Percentiles rank a stretch among this genome's conserved stretches.
These are phyloP conservation scores for Oreotragus oreotragus DNA, from an alignment of 2,113 vertebrate genomes.

Conservation along the genomic window DNA sequence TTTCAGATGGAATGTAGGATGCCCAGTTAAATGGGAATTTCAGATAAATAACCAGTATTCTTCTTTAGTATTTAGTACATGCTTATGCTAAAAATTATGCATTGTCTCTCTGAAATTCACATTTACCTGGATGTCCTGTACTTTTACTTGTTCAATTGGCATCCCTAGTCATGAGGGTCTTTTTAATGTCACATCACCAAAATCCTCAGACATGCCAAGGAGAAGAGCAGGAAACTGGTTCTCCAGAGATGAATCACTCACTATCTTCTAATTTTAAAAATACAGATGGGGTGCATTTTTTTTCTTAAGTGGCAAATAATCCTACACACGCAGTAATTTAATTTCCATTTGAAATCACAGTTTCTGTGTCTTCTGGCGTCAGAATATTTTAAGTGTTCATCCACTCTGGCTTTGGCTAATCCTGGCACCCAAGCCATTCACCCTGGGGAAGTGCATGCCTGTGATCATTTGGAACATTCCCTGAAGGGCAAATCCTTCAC, in stretches of 20 bases:
- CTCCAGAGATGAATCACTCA: neutral
- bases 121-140: neutral
- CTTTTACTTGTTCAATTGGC: neutral
- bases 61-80: neutral
- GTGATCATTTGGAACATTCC: neutral
- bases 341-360: neutral
- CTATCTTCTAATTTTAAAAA: slow-evolving; percentile 37
- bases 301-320: neutral
- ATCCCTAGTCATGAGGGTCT: neutral
- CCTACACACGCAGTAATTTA: neutral
- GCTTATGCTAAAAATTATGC: neutral
- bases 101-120: neutral
- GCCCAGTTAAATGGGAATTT: neutral
- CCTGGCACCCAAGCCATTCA: neutral
- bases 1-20: neutral
- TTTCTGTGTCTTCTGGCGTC: neutral
- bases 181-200: neutral
- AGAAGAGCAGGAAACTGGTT: neutral
- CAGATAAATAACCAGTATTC: neutral
- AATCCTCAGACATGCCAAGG: neutral
- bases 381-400: neutral
- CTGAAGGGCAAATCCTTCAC: neutral
- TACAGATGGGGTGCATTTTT: neutral
- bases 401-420: neutral
- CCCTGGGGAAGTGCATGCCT: neutral